Evolutionary conservation across 1,140 invertebrate genomes (phyloP).

Genomic region (Agraylea sexmaculata): DNA sequence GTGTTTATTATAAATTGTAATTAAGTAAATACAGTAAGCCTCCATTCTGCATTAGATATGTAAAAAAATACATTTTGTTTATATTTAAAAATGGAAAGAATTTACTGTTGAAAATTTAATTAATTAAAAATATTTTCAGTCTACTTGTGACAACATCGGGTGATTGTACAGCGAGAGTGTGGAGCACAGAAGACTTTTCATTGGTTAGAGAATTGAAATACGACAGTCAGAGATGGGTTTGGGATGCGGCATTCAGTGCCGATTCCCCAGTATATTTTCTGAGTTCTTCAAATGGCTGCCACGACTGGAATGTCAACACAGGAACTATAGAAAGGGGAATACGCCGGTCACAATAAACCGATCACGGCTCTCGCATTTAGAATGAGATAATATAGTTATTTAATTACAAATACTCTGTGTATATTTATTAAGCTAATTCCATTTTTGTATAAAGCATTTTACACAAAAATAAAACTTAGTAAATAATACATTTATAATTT

Average conservation of each 20-base stretch:
- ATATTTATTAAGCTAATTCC: constrained; percentile 3
- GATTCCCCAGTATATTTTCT: constrained; percentile 90
- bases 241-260: constrained; percentile 94
- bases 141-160: constrained; percentile 89
- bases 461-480: constrained; percentile 27
- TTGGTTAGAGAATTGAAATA: constrained; percentile 66
- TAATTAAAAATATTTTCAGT: constrained; percentile 42
- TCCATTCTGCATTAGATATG: constrained; percentile 1
- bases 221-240: constrained; percentile 88
- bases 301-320: constrained; percentile 77
- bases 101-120: constrained; percentile 1
- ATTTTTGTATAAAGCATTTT: constrained; percentile 19
- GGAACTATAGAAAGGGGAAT: constrained; percentile 78
- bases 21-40: too few relatives aligned
- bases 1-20: too few relatives aligned
- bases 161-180: constrained; percentile 82
- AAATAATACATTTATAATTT: too few relatives aligned
- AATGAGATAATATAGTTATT: constrained; percentile 46
- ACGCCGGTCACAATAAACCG: constrained; percentile 90
- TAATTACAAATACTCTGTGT: constrained; percentile 32
- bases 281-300: constrained; percentile 92
- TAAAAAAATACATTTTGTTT: constrained; percentile 6
- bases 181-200: constrained; percentile 79
- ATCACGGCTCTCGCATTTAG: constrained; percentile 87
- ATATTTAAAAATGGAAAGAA: constrained; percentile 5